phyloP scores from a whole-genome alignment of 2,888 invertebrate genomes.

The Antheraea assamensis region DNA sequence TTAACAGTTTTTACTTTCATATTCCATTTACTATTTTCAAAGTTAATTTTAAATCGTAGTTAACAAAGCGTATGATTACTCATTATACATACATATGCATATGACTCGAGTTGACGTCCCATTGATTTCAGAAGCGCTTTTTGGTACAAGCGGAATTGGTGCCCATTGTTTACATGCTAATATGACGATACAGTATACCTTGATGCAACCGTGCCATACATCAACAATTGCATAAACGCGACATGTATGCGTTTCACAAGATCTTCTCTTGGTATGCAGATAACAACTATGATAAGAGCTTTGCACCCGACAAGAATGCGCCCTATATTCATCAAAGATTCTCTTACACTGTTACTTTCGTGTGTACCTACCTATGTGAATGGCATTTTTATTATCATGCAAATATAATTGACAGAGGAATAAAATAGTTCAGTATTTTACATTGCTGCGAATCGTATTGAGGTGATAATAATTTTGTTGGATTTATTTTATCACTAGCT shows the following conservation, averaged over 20 bases:
- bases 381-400: slow-evolving; percentile 5
- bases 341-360: neutral
- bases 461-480: neutral
- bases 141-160: slow-evolving; percentile 42
- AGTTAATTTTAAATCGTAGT: slow-evolving; percentile 29
- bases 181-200: slow-evolving; percentile 48
- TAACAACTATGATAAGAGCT: slow-evolving; percentile 33
- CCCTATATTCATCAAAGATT: slow-evolving; percentile 11
- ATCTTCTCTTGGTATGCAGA: slow-evolving; percentile 30
- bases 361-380: neutral
- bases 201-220: slow-evolving; percentile 48
- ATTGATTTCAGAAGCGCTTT: slow-evolving; percentile 52
- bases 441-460: neutral
- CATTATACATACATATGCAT: slow-evolving; percentile 26
- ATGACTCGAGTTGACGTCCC: slow-evolving; percentile 38
- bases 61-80: slow-evolving; percentile 35
- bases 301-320: slow-evolving; percentile 21
- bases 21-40: slow-evolving; percentile 28
- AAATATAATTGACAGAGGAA: neutral
- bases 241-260: slow-evolving; percentile 37
- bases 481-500: no score
- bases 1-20: neutral
- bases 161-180: slow-evolving; percentile 61
- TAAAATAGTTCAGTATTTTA: neutral
- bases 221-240: slow-evolving; percentile 43